Evolutionary conservation across 1,140 invertebrate species (phyloP), one percentile per base, ranked within the genome.

Genomic region (Adoxophyes honmai): DNA sequence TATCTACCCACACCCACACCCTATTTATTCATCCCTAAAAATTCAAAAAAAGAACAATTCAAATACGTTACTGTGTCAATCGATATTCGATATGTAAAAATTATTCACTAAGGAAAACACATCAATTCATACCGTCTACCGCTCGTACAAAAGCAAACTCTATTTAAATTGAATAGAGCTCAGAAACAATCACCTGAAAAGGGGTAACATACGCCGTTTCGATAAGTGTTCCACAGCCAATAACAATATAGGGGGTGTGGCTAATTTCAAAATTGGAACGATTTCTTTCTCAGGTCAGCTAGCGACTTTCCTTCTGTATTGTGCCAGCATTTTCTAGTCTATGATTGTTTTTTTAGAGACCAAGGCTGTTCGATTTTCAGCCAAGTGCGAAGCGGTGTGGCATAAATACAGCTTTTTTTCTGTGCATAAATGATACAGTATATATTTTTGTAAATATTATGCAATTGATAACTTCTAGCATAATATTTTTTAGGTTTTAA

Each of bases 191-290:
- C 35, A 36, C 1, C 0, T 10, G 0, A 1, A 28, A 13, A n/a
- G 0, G 9, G 11, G 13, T 16, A 1, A 14, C 15, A 21, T 64
- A 59, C 28, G 62, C 13, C 54, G n/a, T 64, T 59, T 42, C n/a
- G 28, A 11, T 21, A 34, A 9, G 34, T 14, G 55, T 9, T 13
- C 9, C 64, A 36, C 64, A 66, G 62, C 80, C 80, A 83, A 83
- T 83, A 78, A 81, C 74, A 77, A 48, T 74, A 54, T 59, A 60
- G 65, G 69, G 81, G 81, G 81, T 67, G 81, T 75, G 74, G 78
- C 73, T 78, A 79, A 81, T 76, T 81, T 79, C 71, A 72, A 84
- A 84, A 76, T 82, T 71, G 64, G 72, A 78, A 79, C 67, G 70
- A 62, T 72, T 72, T 79, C 79, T 81, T 78, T 72, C 69, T 69